A percentile compares a stretch with the other conserved stretches of the same genome.
Conservation (phyloP, 2,113 vertebrate species). For the Notarius lentiginosus region DNA sequence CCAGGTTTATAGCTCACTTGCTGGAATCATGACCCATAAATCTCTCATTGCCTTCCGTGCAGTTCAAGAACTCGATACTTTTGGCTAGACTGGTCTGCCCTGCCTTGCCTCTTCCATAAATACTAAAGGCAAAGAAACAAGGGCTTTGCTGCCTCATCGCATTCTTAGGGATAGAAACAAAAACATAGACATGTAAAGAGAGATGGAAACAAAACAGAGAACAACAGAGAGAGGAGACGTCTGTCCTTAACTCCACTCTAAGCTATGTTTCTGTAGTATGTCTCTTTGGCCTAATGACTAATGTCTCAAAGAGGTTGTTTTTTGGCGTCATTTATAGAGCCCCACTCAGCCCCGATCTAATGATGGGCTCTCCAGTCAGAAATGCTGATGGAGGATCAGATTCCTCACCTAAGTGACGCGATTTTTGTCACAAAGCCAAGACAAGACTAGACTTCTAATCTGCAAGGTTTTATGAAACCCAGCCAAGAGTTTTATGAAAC, state of each 20-base stretch:
- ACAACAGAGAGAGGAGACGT: background rate
- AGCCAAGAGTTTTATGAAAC: constrained; percentile 17
- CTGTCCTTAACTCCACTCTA: background rate
- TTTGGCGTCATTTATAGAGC: constrained; percentile 20
- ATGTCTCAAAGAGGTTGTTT: constrained; percentile 39
- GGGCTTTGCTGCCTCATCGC: constrained; percentile 33
- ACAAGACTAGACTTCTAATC: constrained; percentile 5
- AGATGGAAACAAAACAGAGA: constrained; percentile 14
- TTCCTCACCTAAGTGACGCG: background rate
- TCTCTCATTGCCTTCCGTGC: constrained; percentile 25
- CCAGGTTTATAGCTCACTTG: constrained; percentile 39
- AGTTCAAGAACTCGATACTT: constrained; percentile 25
- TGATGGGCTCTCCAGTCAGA: constrained; percentile 30
- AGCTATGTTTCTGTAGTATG: constrained; percentile 13
- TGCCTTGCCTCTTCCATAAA: constrained; percentile 27
- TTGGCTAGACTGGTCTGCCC: constrained; percentile 15
- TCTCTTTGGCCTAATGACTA: constrained; percentile 30
- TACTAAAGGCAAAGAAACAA: constrained; percentile 17
- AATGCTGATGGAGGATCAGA: constrained; percentile 27
- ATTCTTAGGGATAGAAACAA: constrained; percentile 38
- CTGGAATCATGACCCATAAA: constrained; percentile 44
- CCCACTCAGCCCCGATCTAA: constrained; percentile 28
- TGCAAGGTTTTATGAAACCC: constrained; percentile 9
- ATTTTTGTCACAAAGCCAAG: constrained; percentile 18
- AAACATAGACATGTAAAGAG: constrained; percentile 11